phyloP scores from a whole-genome alignment of 2,888 invertebrate species.

The Acleris sparsana region DNA sequence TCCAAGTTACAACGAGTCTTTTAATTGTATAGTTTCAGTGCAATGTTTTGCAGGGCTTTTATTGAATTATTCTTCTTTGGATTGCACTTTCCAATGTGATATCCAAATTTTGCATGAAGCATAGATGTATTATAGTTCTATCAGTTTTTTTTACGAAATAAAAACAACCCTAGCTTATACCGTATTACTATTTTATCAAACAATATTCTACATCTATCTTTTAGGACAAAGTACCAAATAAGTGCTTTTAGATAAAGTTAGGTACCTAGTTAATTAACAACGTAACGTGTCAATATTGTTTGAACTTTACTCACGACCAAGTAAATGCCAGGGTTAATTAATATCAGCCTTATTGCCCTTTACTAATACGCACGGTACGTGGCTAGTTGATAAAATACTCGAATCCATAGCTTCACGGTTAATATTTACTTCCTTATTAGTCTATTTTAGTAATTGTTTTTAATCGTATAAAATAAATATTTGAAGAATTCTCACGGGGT shows the following conservation, averaged over 20 bases:
- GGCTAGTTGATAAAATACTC: neutral
- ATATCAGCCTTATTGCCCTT: conserved; percentile 24
- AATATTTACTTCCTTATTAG: no score
- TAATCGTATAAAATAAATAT: no score
- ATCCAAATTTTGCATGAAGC: no score
- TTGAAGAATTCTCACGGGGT: no score
- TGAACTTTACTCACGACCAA: conserved; percentile 26
- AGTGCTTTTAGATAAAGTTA: conserved; percentile 5
- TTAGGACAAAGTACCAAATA: neutral
- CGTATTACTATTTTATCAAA: neutral
- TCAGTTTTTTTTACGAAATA: no score
- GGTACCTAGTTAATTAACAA: neutral
- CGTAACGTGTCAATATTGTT: conserved; percentile 21
- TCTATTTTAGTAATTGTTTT: no score
- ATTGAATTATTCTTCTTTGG: no score
- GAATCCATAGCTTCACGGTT: no score
- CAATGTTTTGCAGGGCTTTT: no score
- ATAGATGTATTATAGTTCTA: no score
- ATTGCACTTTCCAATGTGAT: no score
- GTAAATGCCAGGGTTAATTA: conserved; percentile 31
- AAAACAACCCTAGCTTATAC: neutral
- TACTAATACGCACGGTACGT: neutral
- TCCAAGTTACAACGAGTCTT: neutral
- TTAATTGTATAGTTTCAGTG: neutral
- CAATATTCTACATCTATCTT: neutral